Evolutionary conservation across 1,140 invertebrate genomes (phyloP).

Genomic region (Apis florea): DNA sequence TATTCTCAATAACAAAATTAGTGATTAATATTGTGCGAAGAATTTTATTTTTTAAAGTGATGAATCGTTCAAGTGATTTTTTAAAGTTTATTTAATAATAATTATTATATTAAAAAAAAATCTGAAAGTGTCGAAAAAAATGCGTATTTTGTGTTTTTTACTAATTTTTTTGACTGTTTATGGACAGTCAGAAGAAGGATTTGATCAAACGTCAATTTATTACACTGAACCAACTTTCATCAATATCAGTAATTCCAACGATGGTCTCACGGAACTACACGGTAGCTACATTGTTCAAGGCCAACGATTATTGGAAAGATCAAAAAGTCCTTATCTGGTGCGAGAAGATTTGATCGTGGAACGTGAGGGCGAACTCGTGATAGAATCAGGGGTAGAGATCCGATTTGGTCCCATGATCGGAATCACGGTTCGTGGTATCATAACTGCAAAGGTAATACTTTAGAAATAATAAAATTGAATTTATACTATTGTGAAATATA

Average conservation of each 20-base stretch:
- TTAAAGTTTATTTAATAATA: background rate
- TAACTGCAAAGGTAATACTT: constrained; percentile 90
- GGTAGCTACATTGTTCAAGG: constrained; percentile 82
- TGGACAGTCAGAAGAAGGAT: constrained; percentile 57
- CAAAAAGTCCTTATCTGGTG: constrained; percentile 88
- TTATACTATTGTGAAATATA: no score
- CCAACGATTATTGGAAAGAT: constrained; percentile 78
- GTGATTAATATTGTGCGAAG: background rate
- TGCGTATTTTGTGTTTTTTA: constrained; percentile 21
- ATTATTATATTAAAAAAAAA: background rate
- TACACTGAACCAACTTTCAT: constrained; percentile 74
- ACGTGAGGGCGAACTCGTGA: constrained; percentile 85
- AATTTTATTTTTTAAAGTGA: background rate
- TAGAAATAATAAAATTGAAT: background rate
- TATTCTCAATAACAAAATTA: background rate
- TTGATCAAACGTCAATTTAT: constrained; percentile 71
- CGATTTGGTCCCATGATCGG: constrained; percentile 93
- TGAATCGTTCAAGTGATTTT: no score
- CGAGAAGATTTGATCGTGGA: constrained; percentile 91
- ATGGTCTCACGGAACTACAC: constrained; percentile 81
- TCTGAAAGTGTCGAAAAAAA: constrained; percentile 7
- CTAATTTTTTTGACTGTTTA: constrained; percentile 21
- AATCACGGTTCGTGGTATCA: constrained; percentile 92
- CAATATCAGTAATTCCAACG: constrained; percentile 38
- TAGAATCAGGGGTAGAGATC: constrained; percentile 93